A percentile compares a stretch with the other conserved stretches of the same genome.
phyloP scores from a whole-genome alignment of 2,888 invertebrate genomes.

The Oithona nana region DNA sequence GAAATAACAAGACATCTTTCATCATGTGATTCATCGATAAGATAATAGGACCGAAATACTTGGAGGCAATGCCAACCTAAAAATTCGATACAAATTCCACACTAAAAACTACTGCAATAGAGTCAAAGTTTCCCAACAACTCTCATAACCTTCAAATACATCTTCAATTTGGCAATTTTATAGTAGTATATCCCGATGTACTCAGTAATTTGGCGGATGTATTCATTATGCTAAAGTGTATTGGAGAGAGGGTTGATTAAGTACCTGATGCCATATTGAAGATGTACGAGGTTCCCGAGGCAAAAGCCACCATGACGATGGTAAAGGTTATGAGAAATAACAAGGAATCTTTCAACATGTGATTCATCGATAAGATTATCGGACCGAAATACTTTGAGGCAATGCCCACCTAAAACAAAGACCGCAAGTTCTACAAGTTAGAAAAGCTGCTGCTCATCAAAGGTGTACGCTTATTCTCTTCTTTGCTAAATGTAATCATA shows the following conservation, averaged over 20 bases:
- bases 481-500: too few relatives aligned
- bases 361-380: conserved; percentile 1
- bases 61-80: conserved; percentile 12
- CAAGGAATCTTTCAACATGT: conserved; percentile 11
- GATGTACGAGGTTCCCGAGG: conserved; percentile 10
- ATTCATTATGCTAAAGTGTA: too few relatives aligned
- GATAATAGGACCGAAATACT: conserved; percentile 13
- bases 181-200: too few relatives aligned
- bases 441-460: too few relatives aligned
- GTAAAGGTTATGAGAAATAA: conserved; percentile 11
- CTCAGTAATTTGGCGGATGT: too few relatives aligned
- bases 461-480: too few relatives aligned
- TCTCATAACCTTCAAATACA: too few relatives aligned
- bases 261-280: conserved; percentile 11
- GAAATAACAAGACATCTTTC: conserved; percentile 12
- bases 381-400: conserved; percentile 14
- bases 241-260: too few relatives aligned
- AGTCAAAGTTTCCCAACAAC: too few relatives aligned
- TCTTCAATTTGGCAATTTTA: too few relatives aligned
- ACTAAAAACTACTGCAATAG: too few relatives aligned
- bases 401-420: conserved; percentile 3
- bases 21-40: conserved; percentile 9
- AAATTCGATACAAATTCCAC: background rate
- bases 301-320: conserved; percentile 10
- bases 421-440: too few relatives aligned